Percentiles rank a stretch among this genome's conserved stretches.
phyloP scores from a whole-genome alignment of 2,113 vertebrate species.

The Scophthalmus maximus region DNA sequence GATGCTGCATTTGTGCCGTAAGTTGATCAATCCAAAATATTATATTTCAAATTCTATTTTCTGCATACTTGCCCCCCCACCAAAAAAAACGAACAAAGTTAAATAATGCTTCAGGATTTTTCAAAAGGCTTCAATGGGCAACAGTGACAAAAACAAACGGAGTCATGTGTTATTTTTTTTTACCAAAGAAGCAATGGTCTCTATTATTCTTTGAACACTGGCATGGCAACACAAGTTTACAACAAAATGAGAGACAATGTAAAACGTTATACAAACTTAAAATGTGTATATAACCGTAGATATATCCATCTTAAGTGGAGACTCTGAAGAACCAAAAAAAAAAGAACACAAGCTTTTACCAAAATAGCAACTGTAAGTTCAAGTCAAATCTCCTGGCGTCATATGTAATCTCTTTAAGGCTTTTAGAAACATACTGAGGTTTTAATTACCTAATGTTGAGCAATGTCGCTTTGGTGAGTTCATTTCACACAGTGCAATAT shows the following conservation, averaged over 20 bases:
- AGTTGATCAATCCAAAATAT: no score
- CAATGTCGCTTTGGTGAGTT: constrained; percentile 48
- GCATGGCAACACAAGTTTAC: constrained; percentile 27
- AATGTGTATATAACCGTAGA: neutral
- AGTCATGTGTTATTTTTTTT: neutral
- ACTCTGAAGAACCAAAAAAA: neutral
- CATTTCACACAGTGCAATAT: constrained; percentile 39
- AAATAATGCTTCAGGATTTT: no score
- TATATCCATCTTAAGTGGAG: neutral
- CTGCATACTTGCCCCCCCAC: no score
- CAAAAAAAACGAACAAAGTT: no score
- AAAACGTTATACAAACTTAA: constrained; percentile 24
- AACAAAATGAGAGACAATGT: constrained; percentile 14
- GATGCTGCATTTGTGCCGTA: no score
- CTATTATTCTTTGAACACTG: constrained; percentile 8
- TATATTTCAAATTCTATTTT: no score
- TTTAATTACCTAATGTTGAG: constrained; percentile 6
- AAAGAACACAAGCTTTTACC: neutral
- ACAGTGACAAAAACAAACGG: neutral
- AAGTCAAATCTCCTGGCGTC: constrained; percentile 17
- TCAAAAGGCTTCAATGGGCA: neutral
- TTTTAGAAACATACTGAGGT: constrained; percentile 4
- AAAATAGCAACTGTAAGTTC: neutral
- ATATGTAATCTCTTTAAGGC: constrained; percentile 45
- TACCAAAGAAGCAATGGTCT: neutral